phyloP scores from a whole-genome alignment of 2,888 invertebrate genomes.

The Trichogramma dendrolimi region DNA sequence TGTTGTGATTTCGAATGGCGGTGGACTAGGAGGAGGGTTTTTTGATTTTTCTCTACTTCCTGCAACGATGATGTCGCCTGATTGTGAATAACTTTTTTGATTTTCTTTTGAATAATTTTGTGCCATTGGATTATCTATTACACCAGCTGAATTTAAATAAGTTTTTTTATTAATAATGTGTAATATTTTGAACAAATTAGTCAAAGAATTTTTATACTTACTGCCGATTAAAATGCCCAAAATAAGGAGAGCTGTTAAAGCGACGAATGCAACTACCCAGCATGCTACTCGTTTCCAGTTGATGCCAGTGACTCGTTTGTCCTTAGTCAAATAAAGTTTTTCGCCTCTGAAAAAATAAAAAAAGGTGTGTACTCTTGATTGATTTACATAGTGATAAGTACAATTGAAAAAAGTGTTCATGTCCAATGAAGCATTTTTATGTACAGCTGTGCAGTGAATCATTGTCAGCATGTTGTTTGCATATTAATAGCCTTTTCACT shows the following conservation, averaged over 20 bases:
- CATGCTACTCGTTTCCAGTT: conserved; percentile 62
- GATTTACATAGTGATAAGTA: not conserved
- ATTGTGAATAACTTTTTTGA: conserved; percentile 56
- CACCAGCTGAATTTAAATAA: conserved; percentile 58
- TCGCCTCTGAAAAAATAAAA: conserved; percentile 65
- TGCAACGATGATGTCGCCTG: conserved; percentile 57
- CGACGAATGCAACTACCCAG: conserved; percentile 66
- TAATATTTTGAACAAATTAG: not conserved
- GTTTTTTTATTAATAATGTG: not conserved
- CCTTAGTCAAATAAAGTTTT: conserved; percentile 77
- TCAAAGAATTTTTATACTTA: conserved; percentile 50
- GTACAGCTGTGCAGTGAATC: conserved; percentile 43
- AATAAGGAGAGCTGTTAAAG: conserved; percentile 64
- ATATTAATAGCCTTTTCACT: conserved; percentile 43
- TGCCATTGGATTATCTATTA: conserved; percentile 56
- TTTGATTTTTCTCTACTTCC: conserved; percentile 48
- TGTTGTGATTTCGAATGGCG: conserved; percentile 44
- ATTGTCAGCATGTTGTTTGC: conserved; percentile 39
- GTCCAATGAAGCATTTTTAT: conserved; percentile 40
- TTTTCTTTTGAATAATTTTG: conserved; percentile 53
- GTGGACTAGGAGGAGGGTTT: conserved; percentile 47
- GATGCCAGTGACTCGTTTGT: conserved; percentile 68
- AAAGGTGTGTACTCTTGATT: not conserved
- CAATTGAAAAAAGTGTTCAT: not conserved
- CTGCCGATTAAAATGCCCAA: conserved; percentile 72